Conservation (phyloP, 2,797 vertebrate species). For the Lacerta viridis region DNA sequence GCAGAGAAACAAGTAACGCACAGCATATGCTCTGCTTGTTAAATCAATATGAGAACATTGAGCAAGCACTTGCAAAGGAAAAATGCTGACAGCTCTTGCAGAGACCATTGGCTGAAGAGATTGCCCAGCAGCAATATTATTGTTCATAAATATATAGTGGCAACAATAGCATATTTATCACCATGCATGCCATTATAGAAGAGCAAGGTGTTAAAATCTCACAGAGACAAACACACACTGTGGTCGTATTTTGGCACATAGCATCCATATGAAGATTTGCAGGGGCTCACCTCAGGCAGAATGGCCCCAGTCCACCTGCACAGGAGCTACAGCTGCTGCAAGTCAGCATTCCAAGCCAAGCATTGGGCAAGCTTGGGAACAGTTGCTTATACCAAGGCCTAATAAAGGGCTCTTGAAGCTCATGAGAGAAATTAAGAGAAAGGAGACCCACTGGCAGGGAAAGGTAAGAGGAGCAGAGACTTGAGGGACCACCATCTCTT, state of each 20-base stretch:
- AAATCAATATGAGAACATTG: constrained; percentile 55
- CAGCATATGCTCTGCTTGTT: constrained; percentile 41
- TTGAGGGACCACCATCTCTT: no score
- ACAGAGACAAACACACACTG: constrained; percentile 43
- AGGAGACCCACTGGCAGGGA: no score
- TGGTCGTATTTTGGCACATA: neutral
- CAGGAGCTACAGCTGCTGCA: no score
- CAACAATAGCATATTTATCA: constrained; percentile 14
- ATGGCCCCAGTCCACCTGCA: no score
- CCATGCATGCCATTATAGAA: neutral
- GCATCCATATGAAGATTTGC: neutral
- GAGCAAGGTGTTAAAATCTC: neutral
- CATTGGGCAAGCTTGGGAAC: no score
- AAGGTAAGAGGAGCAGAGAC: no score
- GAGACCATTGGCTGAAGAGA: constrained; percentile 3
- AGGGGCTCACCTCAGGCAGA: no score
- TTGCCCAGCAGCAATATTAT: constrained; percentile 26
- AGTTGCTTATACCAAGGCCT: no score
- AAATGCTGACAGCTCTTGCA: constrained; percentile 51
- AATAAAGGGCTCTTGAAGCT: no score
- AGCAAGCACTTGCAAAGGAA: constrained; percentile 19
- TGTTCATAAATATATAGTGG: constrained; percentile 13
- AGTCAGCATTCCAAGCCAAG: no score
- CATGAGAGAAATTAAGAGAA: no score
- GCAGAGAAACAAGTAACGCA: constrained; percentile 25